Conservation (phyloP, 2,888 invertebrate species). For the Xylophagus ater region DNA sequence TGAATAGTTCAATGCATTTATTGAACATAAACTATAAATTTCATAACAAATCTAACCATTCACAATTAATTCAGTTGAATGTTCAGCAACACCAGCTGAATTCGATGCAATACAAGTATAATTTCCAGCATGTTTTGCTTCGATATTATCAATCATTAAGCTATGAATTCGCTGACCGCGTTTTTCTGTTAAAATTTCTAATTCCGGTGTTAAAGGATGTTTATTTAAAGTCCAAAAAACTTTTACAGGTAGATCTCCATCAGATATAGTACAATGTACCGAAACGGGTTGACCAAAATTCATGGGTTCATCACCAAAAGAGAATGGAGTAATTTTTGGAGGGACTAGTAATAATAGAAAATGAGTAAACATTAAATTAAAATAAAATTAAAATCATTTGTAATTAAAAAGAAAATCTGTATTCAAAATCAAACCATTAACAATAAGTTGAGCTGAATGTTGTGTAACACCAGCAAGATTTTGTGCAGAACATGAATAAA, state of each 20-base stretch:
- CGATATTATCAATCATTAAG: conserved; percentile 56
- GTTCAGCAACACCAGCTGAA: conserved; percentile 55
- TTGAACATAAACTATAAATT: too few species aligned
- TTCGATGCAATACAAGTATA: conserved; percentile 66
- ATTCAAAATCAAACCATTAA: conserved; percentile 41
- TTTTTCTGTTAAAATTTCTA: conserved; percentile 34
- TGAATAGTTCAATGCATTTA: too few species aligned
- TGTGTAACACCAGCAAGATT: conserved; percentile 52
- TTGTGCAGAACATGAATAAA: conserved; percentile 57
- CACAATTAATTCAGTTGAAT: conserved; percentile 59
- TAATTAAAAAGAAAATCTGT: conserved; percentile 3
- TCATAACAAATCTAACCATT: conserved; percentile 47
- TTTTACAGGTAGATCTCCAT: conserved; percentile 67
- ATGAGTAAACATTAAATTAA: conserved; percentile 2
- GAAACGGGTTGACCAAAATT: conserved; percentile 55
- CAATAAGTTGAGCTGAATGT: conserved; percentile 48
- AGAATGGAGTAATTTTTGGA: conserved; percentile 62
- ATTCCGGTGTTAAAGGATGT: conserved; percentile 33
- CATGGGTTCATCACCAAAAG: conserved; percentile 61
- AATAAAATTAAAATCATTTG: conserved; percentile 7
- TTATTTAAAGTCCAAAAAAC: conserved; percentile 63
- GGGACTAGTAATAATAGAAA: conserved; percentile 44
- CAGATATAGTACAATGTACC: conserved; percentile 53
- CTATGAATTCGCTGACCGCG: conserved; percentile 42
- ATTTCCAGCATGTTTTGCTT: conserved; percentile 59